A percentile compares a stretch with the other conserved stretches of the same genome.
Evolutionary conservation across 2,797 vertebrate genomes (phyloP).

Genomic region (Vireo griseus): DNA sequence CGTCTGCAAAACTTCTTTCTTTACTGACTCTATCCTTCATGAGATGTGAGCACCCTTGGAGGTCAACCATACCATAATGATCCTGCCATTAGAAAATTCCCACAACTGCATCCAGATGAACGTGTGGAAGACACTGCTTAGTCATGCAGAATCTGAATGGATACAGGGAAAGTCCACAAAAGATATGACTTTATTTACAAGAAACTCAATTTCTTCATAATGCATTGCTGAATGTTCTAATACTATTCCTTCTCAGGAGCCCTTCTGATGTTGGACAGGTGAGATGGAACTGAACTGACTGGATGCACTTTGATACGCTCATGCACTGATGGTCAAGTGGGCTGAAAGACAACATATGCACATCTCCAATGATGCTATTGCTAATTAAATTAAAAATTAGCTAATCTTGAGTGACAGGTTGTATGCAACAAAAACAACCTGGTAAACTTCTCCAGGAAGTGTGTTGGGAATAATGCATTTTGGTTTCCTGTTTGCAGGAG

Average conservation of each 20-base stretch:
- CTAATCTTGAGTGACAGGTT: background rate
- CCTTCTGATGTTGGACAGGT: background rate
- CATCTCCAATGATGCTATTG: background rate
- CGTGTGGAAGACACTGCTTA: background rate
- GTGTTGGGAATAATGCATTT: background rate
- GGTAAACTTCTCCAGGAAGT: background rate
- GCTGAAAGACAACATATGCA: background rate
- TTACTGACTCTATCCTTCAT: background rate
- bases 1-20: background rate
- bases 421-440: background rate
- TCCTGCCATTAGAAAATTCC: background rate
- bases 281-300: background rate
- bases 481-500: slow-evolving; percentile 55
- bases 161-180: background rate
- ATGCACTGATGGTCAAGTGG: background rate
- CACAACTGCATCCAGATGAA: background rate
- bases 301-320: background rate
- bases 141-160: background rate
- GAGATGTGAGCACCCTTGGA: background rate
- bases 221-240: background rate
- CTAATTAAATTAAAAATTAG: background rate
- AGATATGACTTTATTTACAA: background rate
- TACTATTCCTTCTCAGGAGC: background rate
- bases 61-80: background rate
- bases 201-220: background rate